These are phyloP conservation scores for Psilopsiagon aurifrons DNA, from an alignment of 2,113 vertebrate genomes.

Conservation along the genomic window DNA sequence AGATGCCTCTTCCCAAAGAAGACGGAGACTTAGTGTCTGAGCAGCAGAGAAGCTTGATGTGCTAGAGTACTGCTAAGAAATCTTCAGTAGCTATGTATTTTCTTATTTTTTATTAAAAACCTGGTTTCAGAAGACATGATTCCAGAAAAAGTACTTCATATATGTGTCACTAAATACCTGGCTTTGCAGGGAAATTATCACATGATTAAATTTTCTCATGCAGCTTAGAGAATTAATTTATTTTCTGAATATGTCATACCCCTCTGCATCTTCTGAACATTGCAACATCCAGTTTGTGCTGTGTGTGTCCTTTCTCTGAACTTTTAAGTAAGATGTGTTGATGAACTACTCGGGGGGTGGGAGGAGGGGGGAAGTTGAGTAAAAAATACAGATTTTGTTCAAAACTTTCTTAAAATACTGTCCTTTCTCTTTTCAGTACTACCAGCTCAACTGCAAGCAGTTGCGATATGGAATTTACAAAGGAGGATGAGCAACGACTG, in stretches of 20 bases:
- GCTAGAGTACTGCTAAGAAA: background rate
- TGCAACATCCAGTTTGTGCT: background rate
- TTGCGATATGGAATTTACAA: conserved; percentile 87
- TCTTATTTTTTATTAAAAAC: background rate
- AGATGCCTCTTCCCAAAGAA: background rate
- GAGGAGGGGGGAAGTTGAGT: background rate
- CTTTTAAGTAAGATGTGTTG: background rate
- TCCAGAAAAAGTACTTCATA: background rate
- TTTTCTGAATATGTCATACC: background rate
- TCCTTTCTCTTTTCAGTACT: conserved; percentile 74
- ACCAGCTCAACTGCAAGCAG: conserved; percentile 89
- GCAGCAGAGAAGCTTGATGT: background rate
- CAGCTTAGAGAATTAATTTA: background rate
- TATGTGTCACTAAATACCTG: background rate
- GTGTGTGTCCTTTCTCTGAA: background rate
- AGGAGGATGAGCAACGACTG: conserved; percentile 87
- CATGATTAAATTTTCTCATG: background rate
- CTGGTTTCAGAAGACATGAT: background rate
- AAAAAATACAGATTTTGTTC: background rate
- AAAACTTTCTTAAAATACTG: background rate
- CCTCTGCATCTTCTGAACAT: background rate
- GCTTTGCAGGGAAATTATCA: background rate
- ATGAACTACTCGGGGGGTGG: background rate
- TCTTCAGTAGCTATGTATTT: background rate
- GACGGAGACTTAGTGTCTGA: background rate